These are phyloP conservation scores for Luidia sarsii DNA, from an alignment of 53 echinoderm and acorn worm genomes.

Conservation along the genomic window DNA sequence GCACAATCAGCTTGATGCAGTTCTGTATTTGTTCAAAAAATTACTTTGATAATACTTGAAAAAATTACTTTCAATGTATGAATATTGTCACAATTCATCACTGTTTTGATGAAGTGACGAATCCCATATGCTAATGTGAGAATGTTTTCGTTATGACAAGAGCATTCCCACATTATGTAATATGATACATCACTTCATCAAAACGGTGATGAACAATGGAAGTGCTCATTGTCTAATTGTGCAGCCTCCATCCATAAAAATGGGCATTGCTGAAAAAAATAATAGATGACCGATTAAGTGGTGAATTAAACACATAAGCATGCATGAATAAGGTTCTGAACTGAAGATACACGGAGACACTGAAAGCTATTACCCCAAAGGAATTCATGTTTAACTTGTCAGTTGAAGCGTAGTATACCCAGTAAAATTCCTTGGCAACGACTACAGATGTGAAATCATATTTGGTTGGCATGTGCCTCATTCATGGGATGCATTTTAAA, in stretches of 20 bases:
- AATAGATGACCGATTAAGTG: slow-evolving; percentile 1
- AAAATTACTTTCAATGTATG: too few relatives aligned
- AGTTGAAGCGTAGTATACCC: too few relatives aligned
- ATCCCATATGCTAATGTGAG: background rate
- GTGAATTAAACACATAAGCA: background rate
- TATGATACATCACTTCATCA: too few relatives aligned
- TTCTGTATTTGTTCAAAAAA: background rate
- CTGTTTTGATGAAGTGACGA: too few relatives aligned
- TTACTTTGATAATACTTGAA: too few relatives aligned
- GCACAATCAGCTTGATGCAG: background rate
- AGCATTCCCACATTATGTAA: too few relatives aligned
- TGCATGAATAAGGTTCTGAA: slow-evolving; percentile 1
- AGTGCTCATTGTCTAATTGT: background rate
- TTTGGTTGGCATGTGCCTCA: too few relatives aligned
- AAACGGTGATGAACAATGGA: background rate
- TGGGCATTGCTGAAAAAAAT: slow-evolving; percentile 9
- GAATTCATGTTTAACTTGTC: slow-evolving; percentile 14
- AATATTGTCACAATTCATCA: too few relatives aligned
- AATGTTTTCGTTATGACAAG: too few relatives aligned
- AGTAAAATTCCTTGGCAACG: too few relatives aligned
- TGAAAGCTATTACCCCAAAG: background rate
- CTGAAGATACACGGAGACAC: background rate
- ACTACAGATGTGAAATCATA: too few relatives aligned
- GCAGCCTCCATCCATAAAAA: slow-evolving; percentile 5
- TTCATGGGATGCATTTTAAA: too few relatives aligned